Percentiles rank a stretch among this genome's conserved stretches.
Conservation (phyloP, 2,113 vertebrate genomes). For the Rhinichthys klamathensis region DNA sequence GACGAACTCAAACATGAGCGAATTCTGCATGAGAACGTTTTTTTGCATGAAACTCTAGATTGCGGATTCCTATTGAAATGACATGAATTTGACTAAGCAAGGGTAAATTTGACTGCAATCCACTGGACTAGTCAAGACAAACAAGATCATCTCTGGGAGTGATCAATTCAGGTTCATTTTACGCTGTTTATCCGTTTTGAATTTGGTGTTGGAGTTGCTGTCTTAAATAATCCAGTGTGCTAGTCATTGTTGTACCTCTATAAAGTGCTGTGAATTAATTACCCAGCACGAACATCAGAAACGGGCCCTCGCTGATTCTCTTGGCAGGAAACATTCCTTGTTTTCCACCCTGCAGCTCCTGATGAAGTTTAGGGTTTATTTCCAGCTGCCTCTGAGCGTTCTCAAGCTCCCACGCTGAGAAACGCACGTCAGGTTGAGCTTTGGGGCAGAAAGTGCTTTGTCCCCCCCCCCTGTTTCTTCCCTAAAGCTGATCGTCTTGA, state of each 20-base stretch:
- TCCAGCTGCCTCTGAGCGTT: constrained; percentile 15
- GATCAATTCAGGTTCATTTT: not conserved
- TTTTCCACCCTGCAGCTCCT: not conserved
- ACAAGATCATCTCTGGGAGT: not conserved
- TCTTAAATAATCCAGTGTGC: not conserved
- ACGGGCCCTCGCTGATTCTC: constrained; percentile 1
- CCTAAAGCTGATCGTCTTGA: no score
- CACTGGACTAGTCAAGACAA: not conserved
- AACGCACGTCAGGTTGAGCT: not conserved
- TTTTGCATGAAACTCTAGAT: not conserved
- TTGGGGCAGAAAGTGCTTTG: constrained; percentile 4
- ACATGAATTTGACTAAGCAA: no score
- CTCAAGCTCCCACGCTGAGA: not conserved
- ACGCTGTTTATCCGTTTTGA: not conserved
- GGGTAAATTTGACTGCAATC: not conserved
- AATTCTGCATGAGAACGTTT: no score
- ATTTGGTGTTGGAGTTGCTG: not conserved
- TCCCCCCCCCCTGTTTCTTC: no score
- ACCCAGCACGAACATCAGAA: constrained; percentile 25
- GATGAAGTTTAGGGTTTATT: constrained; percentile 28
- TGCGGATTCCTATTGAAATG: not conserved
- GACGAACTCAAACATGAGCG: not conserved
- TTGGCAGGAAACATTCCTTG: constrained; percentile 16
- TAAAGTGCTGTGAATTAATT: constrained; percentile 22
- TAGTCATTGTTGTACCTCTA: not conserved